Base-by-base conservation (phyloP, 2,797 vertebrate genomes). In the Chiroxiphia lanceolata region DNA sequence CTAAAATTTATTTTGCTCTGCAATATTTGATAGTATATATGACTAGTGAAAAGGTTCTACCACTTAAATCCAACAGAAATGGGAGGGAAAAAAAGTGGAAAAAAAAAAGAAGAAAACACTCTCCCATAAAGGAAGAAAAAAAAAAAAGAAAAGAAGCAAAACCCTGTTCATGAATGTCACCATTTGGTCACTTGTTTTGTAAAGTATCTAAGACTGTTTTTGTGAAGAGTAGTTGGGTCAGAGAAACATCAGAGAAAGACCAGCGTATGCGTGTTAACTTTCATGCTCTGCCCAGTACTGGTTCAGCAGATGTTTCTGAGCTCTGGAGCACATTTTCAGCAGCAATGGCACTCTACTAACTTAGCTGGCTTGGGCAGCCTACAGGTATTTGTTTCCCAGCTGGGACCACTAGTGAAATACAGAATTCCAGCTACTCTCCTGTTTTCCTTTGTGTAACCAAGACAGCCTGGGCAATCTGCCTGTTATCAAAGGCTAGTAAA, bases 31-130 rank as follows among this genome's bases (percentile, higher is more conserved):
- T 47, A 45, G 11, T 47, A 19, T 51, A 56, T 48, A 53, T 20
- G 8, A 44, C 19, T 68, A 82, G 11, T 31, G 17, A 75, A 90
- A 79, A 87, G 17, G 2, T 80, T 80, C 54, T 77, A 40, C 9
- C 33, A 34, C 29, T 57, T 29, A 45, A 33, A 59, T 50, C 20
- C 15, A 68, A 80, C 11, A 88, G n/a, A 72, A 91, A 50, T 15
- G 2, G 13, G 27, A 15, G 11, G 5, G 4, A 0, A 3, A 15
- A 29, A 29, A 36, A 53, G 40, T 40, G 40, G 11, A 33, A 53
- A 45, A 27, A 36, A 57, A 61, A 8, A 38, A 71, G 27, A 53
- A 60, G 7, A 51, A 71, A 51, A 54, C 26, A 34, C 3, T 8
- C 65, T 54, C 40, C 17, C 7, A 15, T 23, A 44, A 14, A 5